These are phyloP conservation scores for Muscicapa striata DNA, from an alignment of 2,797 vertebrate genomes.

Conservation along the genomic window DNA sequence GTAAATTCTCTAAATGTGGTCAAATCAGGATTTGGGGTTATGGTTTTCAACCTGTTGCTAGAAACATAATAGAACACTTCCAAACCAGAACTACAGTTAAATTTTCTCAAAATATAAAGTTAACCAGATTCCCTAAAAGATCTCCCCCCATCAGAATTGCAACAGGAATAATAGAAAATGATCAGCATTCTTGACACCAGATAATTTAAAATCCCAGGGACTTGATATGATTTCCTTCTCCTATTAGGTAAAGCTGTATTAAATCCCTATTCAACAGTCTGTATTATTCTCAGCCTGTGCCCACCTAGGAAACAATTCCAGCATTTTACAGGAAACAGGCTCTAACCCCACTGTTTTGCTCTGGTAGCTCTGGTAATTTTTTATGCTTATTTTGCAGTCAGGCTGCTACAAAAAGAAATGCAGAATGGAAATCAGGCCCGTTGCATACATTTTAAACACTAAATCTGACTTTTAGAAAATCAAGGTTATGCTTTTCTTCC, in stretches of 20 bases:
- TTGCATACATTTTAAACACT: not conserved
- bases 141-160: not conserved
- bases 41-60: not conserved
- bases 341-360: not conserved
- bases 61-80: not conserved
- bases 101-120: not conserved
- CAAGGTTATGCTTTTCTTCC: conserved; percentile 17
- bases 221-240: not conserved
- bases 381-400: not conserved
- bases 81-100: rapidly evolving
- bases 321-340: not conserved
- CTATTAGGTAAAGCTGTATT: not conserved
- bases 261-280: not conserved
- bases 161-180: not conserved
- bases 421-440: not conserved
- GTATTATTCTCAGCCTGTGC: not conserved
- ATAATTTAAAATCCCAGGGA: not conserved
- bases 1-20: not conserved
- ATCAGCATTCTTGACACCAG: not conserved
- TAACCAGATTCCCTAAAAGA: not conserved
- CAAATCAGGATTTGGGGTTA: not conserved
- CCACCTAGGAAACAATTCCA: not conserved
- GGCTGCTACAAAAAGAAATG: not conserved
- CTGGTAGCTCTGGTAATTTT: not conserved
- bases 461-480: conserved; percentile 33